Evolutionary conservation across 53 echinoderm and acorn worm genomes (phyloP), one percentile per base, ranked within the genome.

Genomic region (Patiria pectinifera): DNA sequence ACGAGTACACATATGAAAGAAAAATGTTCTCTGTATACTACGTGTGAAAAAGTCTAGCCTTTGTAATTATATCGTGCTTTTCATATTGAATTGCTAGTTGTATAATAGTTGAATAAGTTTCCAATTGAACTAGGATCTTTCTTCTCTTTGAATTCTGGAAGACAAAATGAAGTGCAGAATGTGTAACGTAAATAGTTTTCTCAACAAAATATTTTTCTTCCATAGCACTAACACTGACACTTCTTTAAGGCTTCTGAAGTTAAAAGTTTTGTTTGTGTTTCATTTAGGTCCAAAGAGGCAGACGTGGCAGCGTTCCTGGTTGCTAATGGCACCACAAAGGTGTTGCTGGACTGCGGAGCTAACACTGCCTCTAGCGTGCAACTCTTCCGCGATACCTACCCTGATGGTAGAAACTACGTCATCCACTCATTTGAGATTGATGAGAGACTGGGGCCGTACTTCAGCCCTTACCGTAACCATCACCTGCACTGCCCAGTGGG

Each of bases 381-480:
- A 43, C 80, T 94, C 8, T 94, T 94, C 76, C 85, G 87, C 21
- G 94, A 94, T 2, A 94, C 94, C 16, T 94, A 94, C 76, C 94
- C 94, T 1, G 91, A 72, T 19, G 94, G 91, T 4, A 70, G 83
- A 45, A 86, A 94, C 69, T 94, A 84, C 61, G 48, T 85, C 21
- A 91, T 94, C 48, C 91, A 94, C 84, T 94, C 94, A 3, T 94
- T 94, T 70, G 92, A 94, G 74, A 94, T 94, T 11, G 94, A 94
- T 78, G 94, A 66, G 11, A 72, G 94, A 43, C 83, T 94, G 48
- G 76, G 46, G 13, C 94, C 94, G 48, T 94, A 86, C 92, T 94
- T 94, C 84, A 87, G 88, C 22, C 76, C 91, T 2, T 94, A 92
- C 62, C 24, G 45, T 1, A 58, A 87, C 24, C 88, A 88, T 24